Conservation (phyloP, 1,140 invertebrate genomes). For the Polypedilum vanderplanki region DNA sequence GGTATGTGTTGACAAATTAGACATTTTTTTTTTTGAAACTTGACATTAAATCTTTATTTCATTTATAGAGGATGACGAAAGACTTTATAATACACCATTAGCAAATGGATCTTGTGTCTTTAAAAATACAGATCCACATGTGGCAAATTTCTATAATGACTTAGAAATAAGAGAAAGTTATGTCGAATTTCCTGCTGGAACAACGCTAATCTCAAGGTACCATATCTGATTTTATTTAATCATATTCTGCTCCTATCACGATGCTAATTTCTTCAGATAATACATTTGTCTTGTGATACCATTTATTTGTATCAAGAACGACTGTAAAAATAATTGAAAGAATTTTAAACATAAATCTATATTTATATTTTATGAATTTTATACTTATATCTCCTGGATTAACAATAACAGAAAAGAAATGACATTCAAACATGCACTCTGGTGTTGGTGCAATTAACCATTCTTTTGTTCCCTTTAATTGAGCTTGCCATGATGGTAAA, state of each 20-base stretch:
- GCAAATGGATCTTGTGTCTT: slow-evolving; percentile 69
- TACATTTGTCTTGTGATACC: slow-evolving; percentile 88
- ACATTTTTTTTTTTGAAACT: slow-evolving; percentile 23
- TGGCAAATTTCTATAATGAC: slow-evolving; percentile 72
- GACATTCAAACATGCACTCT: slow-evolving; percentile 77
- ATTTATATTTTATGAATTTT: neutral
- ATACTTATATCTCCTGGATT: slow-evolving; percentile 85
- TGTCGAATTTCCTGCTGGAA: slow-evolving; percentile 67
- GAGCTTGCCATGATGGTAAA: slow-evolving; percentile 91
- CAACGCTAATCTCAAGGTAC: slow-evolving; percentile 58
- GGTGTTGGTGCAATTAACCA: slow-evolving; percentile 83
- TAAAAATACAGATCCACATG: slow-evolving; percentile 66
- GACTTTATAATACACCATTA: neutral
- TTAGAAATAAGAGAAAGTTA: slow-evolving; percentile 63
- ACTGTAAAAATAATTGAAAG: slow-evolving; percentile 54
- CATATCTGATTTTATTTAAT: slow-evolving; percentile 53
- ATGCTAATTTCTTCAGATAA: slow-evolving; percentile 84
- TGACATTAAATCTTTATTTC: slow-evolving; percentile 28
- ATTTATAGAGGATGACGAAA: slow-evolving; percentile 29
- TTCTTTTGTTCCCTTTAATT: slow-evolving; percentile 73
- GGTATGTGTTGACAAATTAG: slow-evolving; percentile 46
- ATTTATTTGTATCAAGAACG: slow-evolving; percentile 86
- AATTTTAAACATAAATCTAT: slow-evolving; percentile 25
- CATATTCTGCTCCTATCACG: slow-evolving; percentile 92
- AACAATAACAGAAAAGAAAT: slow-evolving; percentile 60